Conservation (phyloP, 1,140 invertebrate genomes). For the Drosophila ficusphila region DNA sequence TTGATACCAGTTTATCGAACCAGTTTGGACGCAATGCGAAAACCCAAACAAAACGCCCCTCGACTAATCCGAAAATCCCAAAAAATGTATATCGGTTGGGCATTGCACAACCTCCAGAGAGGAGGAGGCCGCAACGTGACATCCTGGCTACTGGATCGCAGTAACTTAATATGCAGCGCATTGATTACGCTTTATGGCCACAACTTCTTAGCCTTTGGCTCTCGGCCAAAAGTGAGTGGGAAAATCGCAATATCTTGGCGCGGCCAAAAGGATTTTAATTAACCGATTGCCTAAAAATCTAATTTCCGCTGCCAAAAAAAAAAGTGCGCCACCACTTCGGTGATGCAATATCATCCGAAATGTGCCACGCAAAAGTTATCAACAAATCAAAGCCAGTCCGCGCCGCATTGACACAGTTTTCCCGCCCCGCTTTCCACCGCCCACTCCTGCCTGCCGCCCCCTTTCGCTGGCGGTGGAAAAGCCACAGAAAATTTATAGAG, state of each 20-base stretch:
- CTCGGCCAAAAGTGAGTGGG: slow-evolving; percentile 48
- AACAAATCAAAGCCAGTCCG: slow-evolving; percentile 60
- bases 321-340: slow-evolving; percentile 17
- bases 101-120: slow-evolving; percentile 55
- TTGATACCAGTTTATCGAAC: slow-evolving; percentile 65
- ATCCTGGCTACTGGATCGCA: slow-evolving; percentile 50
- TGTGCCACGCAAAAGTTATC: slow-evolving; percentile 70
- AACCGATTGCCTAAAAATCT: slow-evolving; percentile 54
- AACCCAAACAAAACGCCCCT: slow-evolving; percentile 44
- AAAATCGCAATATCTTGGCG: slow-evolving; percentile 3
- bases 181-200: slow-evolving; percentile 64
- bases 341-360: slow-evolving; percentile 45
- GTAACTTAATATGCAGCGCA: slow-evolving; percentile 66
- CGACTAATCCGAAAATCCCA: slow-evolving; percentile 42
- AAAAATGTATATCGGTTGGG: slow-evolving; percentile 10
- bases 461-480: slow-evolving; percentile 33
- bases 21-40: slow-evolving; percentile 52
- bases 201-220: slow-evolving; percentile 45
- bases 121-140: slow-evolving; percentile 67
- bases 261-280: slow-evolving; percentile 74
- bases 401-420: slow-evolving; percentile 63
- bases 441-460: slow-evolving; percentile 4
- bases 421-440: slow-evolving; percentile 12
- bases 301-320: slow-evolving; percentile 61
- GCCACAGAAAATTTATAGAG: slow-evolving; percentile 63